Evolutionary conservation across 1,140 invertebrate genomes (phyloP), one percentile per base, ranked within the genome.

Genomic region (Archivesica marissinica): DNA sequence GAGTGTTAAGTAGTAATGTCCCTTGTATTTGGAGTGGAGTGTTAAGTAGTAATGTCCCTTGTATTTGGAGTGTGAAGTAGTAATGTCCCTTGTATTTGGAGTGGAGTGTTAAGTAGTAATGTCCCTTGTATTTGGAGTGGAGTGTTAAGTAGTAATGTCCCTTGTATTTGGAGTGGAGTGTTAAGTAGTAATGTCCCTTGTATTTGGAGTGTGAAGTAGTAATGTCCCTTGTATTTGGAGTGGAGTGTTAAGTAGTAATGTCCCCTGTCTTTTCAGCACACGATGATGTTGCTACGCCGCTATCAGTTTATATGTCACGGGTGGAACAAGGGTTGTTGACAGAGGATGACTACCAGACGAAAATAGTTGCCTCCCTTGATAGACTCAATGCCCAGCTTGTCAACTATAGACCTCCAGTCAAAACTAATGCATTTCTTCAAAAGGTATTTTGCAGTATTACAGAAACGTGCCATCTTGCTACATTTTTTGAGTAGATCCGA

Each of bases 331-430:
- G 91, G 25, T 72, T 89, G 23, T 76, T 92, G 25, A 72, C 86
- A 35, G 70, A 82, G 68, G 91, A 92, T 87, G 70, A 66, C 6
- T 80, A 90, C 54, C 91, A 92, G 68, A 66, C 85, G 15, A 68
- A 47, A 15, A 86, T 91, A 44, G 87, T 92, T 25, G 70, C 87
- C 47, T 59, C 85, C 20, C 74, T 92, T 61, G 85, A 92, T 41
- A 56, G 28, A 41, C 79, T 92, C n/a, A 85, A 91, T 75, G 38
- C 72, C 13, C n/a, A 87, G 39, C 52, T 92, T 0, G 23, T 83
- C 39, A 78, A 85, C n/a, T 92, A 92, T 70, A 66, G 89, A 76
- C 91, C 89, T 54, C 80, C 80, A 30, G 33, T 15, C 2, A 74
- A 83, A 64, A 20, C 44, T 20, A 83, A 74, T 64, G 28, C 33